These are phyloP conservation scores for Pectinophora gossypiella DNA, from an alignment of 1,140 invertebrate genomes.

Conservation along the genomic window DNA sequence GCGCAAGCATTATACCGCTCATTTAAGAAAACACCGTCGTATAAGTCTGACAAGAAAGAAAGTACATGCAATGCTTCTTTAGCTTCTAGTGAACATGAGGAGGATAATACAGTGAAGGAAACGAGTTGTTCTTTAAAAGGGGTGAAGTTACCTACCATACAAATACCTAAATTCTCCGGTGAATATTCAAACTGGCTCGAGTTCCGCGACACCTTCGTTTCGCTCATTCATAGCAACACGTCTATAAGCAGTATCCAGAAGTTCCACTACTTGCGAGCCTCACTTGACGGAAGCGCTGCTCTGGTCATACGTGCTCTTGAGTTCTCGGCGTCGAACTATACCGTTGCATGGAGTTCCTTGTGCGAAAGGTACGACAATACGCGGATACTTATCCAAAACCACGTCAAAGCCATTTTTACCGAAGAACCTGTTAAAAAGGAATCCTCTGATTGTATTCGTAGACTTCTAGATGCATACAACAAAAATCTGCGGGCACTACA, in stretches of 20 bases:
- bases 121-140: background rate
- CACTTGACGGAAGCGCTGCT: slow-evolving; percentile 19
- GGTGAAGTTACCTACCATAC: slow-evolving; percentile 17
- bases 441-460: slow-evolving; percentile 7
- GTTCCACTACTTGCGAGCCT: slow-evolving; percentile 32
- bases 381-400: slow-evolving; percentile 1
- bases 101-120: background rate
- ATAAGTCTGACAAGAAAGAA: slow-evolving; percentile 1
- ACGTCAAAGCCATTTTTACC: slow-evolving; percentile 4
- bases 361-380: slow-evolving; percentile 6
- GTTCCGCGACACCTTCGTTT: slow-evolving; percentile 24
- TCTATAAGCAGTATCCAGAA: slow-evolving; percentile 25
- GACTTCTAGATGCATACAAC: slow-evolving; percentile 2
- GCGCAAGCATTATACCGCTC: background rate
- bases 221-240: slow-evolving; percentile 22
- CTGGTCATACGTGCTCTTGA: slow-evolving; percentile 25
- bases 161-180: slow-evolving; percentile 22
- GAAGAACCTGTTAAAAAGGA: slow-evolving; percentile 5
- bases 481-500: slow-evolving; percentile 8
- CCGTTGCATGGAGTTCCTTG: slow-evolving; percentile 6
- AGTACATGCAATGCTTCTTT: background rate
- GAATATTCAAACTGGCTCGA: slow-evolving; percentile 21
- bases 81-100: background rate
- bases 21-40: background rate
- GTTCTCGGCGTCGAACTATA: slow-evolving; percentile 7